A percentile compares a stretch with the other conserved stretches of the same genome.
Conservation (phyloP, 2,888 invertebrate species). For the Erebia palarica region DNA sequence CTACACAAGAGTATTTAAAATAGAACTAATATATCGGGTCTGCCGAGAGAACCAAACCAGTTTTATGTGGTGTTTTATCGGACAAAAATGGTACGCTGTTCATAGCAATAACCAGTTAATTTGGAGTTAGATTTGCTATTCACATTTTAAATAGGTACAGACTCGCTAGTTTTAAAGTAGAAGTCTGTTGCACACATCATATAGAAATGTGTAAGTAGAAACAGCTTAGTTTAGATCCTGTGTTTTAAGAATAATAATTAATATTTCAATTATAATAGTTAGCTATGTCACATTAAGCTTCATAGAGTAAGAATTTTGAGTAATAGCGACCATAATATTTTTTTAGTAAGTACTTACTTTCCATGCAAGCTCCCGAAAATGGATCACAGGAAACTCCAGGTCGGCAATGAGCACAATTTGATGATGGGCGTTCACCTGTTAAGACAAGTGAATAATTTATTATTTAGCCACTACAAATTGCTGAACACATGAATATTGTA, state of each 20-base stretch:
- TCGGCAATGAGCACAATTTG: slow-evolving; percentile 88
- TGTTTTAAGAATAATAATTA: slow-evolving; percentile 28
- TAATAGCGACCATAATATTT: slow-evolving; percentile 14
- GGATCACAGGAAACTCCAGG: slow-evolving; percentile 90
- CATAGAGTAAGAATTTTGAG: slow-evolving; percentile 26
- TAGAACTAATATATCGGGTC: slow-evolving; percentile 61
- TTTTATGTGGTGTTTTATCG: slow-evolving; percentile 82
- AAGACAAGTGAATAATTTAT: not conserved
- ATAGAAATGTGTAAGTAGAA: slow-evolving; percentile 38
- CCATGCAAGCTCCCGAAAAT: slow-evolving; percentile 90
- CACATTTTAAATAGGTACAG: slow-evolving; percentile 59
- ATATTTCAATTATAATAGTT: slow-evolving; percentile 33
- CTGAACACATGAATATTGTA: not conserved
- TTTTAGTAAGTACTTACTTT: slow-evolving; percentile 84
- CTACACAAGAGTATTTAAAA: slow-evolving; percentile 39
- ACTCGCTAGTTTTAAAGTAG: slow-evolving; percentile 67
- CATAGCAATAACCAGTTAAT: slow-evolving; percentile 80
- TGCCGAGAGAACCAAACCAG: slow-evolving; percentile 76
- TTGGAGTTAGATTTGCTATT: slow-evolving; percentile 81
- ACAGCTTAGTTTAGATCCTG: slow-evolving; percentile 36
- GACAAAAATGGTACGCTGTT: slow-evolving; percentile 74
- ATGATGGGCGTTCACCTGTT: slow-evolving; percentile 12
- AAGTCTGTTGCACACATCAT: slow-evolving; percentile 46
- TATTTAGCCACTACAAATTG: not conserved
- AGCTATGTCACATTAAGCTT: slow-evolving; percentile 31